Evolutionary conservation across 2,888 invertebrate species (phyloP), one percentile per base, ranked within the genome.

Genomic region (Torymus tubicola): DNA sequence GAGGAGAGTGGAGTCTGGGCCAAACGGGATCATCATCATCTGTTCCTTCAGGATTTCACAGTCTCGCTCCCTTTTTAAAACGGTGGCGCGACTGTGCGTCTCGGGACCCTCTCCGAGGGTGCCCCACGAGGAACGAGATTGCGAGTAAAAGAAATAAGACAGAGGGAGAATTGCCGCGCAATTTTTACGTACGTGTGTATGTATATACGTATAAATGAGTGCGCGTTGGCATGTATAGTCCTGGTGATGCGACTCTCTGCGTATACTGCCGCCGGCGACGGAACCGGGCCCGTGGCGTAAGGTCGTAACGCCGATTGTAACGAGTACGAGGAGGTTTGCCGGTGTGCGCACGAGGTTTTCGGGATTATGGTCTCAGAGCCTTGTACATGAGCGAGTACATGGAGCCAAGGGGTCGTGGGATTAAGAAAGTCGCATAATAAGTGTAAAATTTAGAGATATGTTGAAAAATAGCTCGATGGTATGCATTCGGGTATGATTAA

Each of bases 21-120:
- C 18, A 89, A 89, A 90, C 88, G 89, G 88, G 89, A 89, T 89
- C 88, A 84, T 87, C 87, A 88, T 87, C 87, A 88, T 89, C 87
- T 88, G 87, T 88, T 89, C 87, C 88, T 88, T 85, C 87, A 84
- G 86, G 87, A 87, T 84, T 80, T 84, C 86, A 85, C 86, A 81
- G 75, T 73, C 61, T 42, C 24, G 57, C 71, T 79, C 69, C 63
- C 71, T 60, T 42, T 61, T 63, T 64, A 71, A 71, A 78, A 31
- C 31, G 31, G 31, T 31, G 31, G 31, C 31, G 31, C 2, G 31
- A 31, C 31, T 31, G 8, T n/a, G n/a, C 24, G 61, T 57, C 50
- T 75, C 52, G 67, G 57, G 78, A 81, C 60, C n/a, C 52, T 16
- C 57, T 24, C 57, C 31, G 31, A 31, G 31, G 31, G 31, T 31